phyloP scores from a whole-genome alignment of 1,140 invertebrate genomes.

The Eumeta japonica region DNA sequence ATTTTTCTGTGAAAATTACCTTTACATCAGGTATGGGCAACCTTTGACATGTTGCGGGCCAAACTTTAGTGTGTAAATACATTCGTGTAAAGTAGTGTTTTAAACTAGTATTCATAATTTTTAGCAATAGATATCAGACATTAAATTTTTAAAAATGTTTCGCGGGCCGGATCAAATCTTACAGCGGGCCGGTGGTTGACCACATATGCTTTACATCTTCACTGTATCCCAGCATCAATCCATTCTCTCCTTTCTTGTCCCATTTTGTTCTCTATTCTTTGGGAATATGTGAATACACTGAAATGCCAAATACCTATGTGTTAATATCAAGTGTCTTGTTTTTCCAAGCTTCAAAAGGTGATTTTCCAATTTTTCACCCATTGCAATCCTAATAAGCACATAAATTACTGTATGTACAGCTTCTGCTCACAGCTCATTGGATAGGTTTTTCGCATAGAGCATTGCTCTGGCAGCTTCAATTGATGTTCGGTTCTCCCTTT shows the following conservation, averaged over 20 bases:
- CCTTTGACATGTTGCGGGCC: too few relatives aligned
- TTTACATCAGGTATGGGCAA: too few relatives aligned
- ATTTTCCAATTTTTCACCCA: conserved; percentile 20
- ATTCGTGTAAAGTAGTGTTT: too few relatives aligned
- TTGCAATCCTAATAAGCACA: conserved; percentile 37
- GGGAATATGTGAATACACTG: conserved; percentile 32
- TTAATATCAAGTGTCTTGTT: conserved; percentile 20
- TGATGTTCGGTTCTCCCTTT: too few relatives aligned
- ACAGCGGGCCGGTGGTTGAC: too few relatives aligned
- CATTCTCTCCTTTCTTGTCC: conserved; percentile 30
- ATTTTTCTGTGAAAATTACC: conserved; percentile 15
- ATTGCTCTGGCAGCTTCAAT: conserved; percentile 44
- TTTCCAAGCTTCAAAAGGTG: conserved; percentile 35
- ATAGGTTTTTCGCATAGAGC: conserved; percentile 13
- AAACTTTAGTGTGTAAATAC: conserved; percentile 31
- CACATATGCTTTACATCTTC: conserved; percentile 30
- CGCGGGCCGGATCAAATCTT: too few relatives aligned
- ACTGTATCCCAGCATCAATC: conserved; percentile 34
- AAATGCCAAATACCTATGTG: conserved; percentile 27
- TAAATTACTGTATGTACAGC: conserved; percentile 33
- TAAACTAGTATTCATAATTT: too few relatives aligned
- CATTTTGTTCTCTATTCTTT: conserved; percentile 32
- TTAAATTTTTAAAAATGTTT: too few relatives aligned
- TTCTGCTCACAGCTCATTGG: conserved; percentile 37
- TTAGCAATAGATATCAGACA: too few relatives aligned